phyloP scores from a whole-genome alignment of 2,888 invertebrate species.

The Morpho helenor region DNA sequence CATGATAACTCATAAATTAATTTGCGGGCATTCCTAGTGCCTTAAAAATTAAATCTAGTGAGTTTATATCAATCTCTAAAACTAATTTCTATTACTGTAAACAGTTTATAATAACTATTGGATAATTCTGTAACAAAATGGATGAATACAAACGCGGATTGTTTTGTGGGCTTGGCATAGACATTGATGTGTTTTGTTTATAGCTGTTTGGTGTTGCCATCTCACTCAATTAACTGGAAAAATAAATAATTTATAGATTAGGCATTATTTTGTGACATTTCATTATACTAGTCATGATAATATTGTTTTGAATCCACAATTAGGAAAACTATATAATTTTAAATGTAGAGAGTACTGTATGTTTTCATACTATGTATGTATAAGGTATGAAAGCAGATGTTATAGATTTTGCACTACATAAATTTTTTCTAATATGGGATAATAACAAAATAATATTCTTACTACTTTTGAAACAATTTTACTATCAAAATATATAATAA shows the following conservation, averaged over 20 bases:
- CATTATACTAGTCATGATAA: too few species aligned
- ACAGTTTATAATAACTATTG: constrained; percentile 12
- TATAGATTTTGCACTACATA: background rate
- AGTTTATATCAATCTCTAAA: constrained; percentile 16
- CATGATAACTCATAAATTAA: constrained; percentile 23
- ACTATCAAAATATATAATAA: too few species aligned
- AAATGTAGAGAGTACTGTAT: too few species aligned
- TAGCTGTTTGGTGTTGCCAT: constrained; percentile 92
- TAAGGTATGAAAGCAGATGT: too few species aligned
- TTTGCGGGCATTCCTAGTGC: constrained; percentile 30
- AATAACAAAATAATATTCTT: too few species aligned
- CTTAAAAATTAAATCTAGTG: constrained; percentile 20
- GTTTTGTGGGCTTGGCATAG: constrained; percentile 84
- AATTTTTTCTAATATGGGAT: background rate
- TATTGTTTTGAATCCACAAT: too few species aligned
- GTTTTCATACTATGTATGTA: too few species aligned
- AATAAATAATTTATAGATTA: constrained; percentile 9
- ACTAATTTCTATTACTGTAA: background rate
- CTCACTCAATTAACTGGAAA: constrained; percentile 1
- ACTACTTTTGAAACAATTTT: too few species aligned
- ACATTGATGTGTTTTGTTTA: constrained; percentile 88
- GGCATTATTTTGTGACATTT: too few species aligned
- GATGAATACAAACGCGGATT: constrained; percentile 84
- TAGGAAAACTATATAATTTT: too few species aligned
- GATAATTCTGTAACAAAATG: constrained; percentile 33